phyloP scores from a whole-genome alignment of 2,888 invertebrate genomes.

The Drosophila diplacantha region DNA sequence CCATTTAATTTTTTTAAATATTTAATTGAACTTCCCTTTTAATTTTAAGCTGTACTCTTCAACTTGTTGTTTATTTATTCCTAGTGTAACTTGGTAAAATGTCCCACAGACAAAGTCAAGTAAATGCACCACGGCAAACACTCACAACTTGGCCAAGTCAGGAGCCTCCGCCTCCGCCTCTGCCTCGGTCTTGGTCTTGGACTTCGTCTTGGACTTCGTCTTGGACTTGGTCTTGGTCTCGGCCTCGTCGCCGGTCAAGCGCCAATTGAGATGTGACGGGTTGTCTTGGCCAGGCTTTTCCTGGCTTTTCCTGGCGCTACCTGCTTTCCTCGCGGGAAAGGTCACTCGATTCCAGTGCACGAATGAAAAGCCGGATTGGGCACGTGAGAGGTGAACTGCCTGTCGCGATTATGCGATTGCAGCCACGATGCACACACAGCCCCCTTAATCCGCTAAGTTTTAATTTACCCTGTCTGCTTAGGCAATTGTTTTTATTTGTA shows the following conservation, averaged over 20 bases:
- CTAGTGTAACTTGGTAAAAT: not conserved
- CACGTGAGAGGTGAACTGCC: conserved; percentile 28
- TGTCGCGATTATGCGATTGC: conserved; percentile 28
- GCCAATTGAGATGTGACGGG: conserved; percentile 45
- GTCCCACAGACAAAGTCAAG: conserved; percentile 4
- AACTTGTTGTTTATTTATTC: not conserved
- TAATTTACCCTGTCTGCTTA: conserved; percentile 44
- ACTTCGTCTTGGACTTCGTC: not conserved
- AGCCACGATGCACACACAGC: conserved; percentile 16
- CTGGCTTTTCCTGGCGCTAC: conserved; percentile 16
- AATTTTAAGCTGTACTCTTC: not conserved
- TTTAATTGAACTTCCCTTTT: not conserved
- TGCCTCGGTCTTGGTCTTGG: not conserved
- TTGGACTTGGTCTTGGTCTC: not conserved
- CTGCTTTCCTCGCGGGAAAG: conserved; percentile 16
- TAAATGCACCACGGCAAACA: conserved; percentile 14
- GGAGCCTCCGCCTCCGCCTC: conserved; percentile 22
- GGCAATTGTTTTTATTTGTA: conserved; percentile 10
- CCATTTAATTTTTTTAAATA: not conserved
- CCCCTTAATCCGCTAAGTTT: conserved; percentile 48
- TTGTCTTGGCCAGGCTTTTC: conserved; percentile 31
- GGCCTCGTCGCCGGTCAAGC: conserved; percentile 27
- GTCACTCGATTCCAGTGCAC: conserved; percentile 34
- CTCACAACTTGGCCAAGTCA: conserved; percentile 14
- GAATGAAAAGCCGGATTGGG: conserved; percentile 21